Conservation (phyloP, 2,113 vertebrate species). For the Hoplias malabaricus region DNA sequence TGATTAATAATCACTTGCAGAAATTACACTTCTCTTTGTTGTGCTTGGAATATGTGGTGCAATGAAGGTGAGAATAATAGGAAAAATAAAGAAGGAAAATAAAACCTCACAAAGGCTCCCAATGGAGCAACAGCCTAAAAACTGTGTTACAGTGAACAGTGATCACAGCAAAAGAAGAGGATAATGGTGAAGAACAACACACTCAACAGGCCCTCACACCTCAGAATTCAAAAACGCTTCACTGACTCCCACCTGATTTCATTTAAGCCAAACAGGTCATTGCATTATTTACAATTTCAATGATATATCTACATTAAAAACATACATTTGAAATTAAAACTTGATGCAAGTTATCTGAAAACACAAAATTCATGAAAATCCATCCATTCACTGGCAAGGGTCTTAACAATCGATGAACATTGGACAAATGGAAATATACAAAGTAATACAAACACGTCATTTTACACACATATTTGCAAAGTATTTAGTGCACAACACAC, state of each 20-base stretch:
- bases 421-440: conserved; percentile 16
- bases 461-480: neutral
- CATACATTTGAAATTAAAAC: conserved; percentile 92
- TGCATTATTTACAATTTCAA: conserved; percentile 93
- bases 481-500: conserved; percentile 23
- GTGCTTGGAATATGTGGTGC: conserved; percentile 27
- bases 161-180: conserved; percentile 76
- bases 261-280: conserved; percentile 74
- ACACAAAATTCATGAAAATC: conserved; percentile 69
- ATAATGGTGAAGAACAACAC: conserved; percentile 75
- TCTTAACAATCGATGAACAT: conserved; percentile 16
- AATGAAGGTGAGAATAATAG: conserved; percentile 5
- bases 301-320: conserved; percentile 89
- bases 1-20: conserved; percentile 18
- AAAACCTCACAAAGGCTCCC: neutral
- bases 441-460: conserved; percentile 6
- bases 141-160: conserved; percentile 58
- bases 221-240: conserved; percentile 76
- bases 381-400: conserved; percentile 13
- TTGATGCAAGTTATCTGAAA: conserved; percentile 98
- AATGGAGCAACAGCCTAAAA: neutral
- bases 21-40: conserved; percentile 23
- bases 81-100: conserved; percentile 4
- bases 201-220: conserved; percentile 75
- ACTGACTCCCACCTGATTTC: conserved; percentile 66